Evolutionary conservation across 2,888 invertebrate species (phyloP).

Genomic region (Drosophila nr. medialis): DNA sequence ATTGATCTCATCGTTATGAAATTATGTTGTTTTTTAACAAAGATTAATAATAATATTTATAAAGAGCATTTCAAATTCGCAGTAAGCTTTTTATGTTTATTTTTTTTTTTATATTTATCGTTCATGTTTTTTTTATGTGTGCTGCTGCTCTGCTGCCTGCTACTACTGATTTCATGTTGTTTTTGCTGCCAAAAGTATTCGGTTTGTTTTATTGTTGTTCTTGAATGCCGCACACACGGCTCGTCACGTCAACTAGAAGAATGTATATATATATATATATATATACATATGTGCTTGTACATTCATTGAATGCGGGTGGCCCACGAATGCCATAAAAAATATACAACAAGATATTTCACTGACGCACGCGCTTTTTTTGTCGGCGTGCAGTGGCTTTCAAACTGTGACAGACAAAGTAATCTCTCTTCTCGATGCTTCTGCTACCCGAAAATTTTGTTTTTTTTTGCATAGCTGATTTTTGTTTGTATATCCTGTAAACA

Average conservation of each 20-base stretch:
- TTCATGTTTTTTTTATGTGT: constrained; percentile 36
- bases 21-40: not conserved
- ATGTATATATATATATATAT: constrained; percentile 18
- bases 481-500: not conserved
- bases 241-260: constrained; percentile 60
- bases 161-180: constrained; percentile 10
- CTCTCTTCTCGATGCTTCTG: constrained; percentile 31
- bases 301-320: constrained; percentile 60
- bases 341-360: constrained; percentile 60
- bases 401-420: constrained; percentile 43
- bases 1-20: not conserved
- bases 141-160: not conserved
- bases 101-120: constrained; percentile 20
- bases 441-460: constrained; percentile 19
- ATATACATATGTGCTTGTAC: constrained; percentile 6
- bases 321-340: constrained; percentile 22
- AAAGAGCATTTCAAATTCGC: constrained; percentile 33
- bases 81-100: not conserved
- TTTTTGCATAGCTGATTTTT: constrained; percentile 39
- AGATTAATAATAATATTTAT: too few species aligned
- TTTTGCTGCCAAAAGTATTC: constrained; percentile 60
- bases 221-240: constrained; percentile 56
- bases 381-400: constrained; percentile 42
- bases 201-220: constrained; percentile 33
- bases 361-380: constrained; percentile 65